Percentiles rank a stretch among this genome's conserved stretches.
phyloP scores from a whole-genome alignment of 37 sponge, comb jelly and placozoan species.

The Crambe crambe region DNA sequence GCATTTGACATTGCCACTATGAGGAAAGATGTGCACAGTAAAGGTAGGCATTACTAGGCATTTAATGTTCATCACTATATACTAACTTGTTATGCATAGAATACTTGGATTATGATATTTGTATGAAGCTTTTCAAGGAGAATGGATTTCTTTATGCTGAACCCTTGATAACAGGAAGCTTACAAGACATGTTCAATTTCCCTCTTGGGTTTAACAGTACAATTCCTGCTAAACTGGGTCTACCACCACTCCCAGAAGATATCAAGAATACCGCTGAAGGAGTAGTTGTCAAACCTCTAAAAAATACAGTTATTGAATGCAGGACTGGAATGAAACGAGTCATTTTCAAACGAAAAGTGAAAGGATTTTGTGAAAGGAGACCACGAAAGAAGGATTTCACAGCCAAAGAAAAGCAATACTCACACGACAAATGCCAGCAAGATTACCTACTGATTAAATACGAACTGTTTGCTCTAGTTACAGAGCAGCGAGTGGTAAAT shows the following conservation, averaged over 20 bases:
- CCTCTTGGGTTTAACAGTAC: slow-evolving; percentile 34
- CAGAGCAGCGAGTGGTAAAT: slow-evolving; percentile 40
- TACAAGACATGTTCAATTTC: slow-evolving; percentile 41
- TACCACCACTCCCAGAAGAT: slow-evolving; percentile 41
- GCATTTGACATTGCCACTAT: too few species aligned
- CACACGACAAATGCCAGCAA: not conserved
- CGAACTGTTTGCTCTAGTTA: slow-evolving; percentile 34
- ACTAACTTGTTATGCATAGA: too few species aligned
- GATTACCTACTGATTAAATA: slow-evolving; percentile 5
- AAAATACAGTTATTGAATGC: slow-evolving; percentile 8
- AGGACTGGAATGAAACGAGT: slow-evolving; percentile 21
- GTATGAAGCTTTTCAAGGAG: too few species aligned
- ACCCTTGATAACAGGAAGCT: slow-evolving; percentile 31
- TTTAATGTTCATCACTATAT: too few species aligned
- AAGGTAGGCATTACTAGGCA: too few species aligned
- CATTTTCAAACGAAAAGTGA: slow-evolving; percentile 48
- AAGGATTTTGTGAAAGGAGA: slow-evolving; percentile 31
- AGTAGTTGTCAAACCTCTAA: slow-evolving; percentile 46
- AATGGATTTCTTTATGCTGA: slow-evolving; percentile 39
- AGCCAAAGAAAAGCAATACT: not conserved
- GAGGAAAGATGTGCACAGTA: too few species aligned
- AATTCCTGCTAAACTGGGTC: slow-evolving; percentile 28
- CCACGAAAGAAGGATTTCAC: not conserved
- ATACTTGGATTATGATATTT: too few species aligned
- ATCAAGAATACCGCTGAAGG: slow-evolving; percentile 42